These are phyloP conservation scores for Axis porcinus DNA, from an alignment of 2,113 vertebrate species.

Conservation along the genomic window DNA sequence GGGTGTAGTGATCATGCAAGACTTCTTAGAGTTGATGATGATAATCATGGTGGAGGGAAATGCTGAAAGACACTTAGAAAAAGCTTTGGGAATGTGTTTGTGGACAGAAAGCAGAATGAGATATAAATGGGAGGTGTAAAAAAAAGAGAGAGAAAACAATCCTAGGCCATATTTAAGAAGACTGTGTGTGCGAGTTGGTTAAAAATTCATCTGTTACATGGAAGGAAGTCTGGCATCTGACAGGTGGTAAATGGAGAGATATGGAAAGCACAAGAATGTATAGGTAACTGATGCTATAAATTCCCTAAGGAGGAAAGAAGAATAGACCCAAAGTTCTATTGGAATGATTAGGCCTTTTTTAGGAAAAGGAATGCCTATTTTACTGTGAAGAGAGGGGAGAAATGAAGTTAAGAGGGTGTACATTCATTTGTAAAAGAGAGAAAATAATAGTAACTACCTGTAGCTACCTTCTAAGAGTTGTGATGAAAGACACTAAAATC, in stretches of 20 bases:
- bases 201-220: neutral
- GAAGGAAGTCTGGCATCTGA: neutral
- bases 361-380: neutral
- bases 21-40: neutral
- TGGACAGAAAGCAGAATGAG: neutral
- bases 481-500: neutral
- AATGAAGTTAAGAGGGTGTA: neutral
- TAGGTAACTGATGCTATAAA: neutral
- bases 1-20: neutral
- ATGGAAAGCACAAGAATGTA: neutral
- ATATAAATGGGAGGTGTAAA: neutral
- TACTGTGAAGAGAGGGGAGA: neutral
- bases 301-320: neutral
- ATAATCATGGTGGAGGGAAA: neutral
- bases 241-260: neutral
- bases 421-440: neutral
- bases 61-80: neutral
- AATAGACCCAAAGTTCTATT: neutral
- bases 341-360: neutral
- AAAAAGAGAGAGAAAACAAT: neutral
- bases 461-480: neutral
- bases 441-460: neutral
- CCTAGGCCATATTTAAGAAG: neutral
- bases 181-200: neutral
- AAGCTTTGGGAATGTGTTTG: fast-evolving